Evolutionary conservation across 2,888 invertebrate species (phyloP), one percentile per base, ranked within the genome.

Genomic region (Chrysolina americana): DNA sequence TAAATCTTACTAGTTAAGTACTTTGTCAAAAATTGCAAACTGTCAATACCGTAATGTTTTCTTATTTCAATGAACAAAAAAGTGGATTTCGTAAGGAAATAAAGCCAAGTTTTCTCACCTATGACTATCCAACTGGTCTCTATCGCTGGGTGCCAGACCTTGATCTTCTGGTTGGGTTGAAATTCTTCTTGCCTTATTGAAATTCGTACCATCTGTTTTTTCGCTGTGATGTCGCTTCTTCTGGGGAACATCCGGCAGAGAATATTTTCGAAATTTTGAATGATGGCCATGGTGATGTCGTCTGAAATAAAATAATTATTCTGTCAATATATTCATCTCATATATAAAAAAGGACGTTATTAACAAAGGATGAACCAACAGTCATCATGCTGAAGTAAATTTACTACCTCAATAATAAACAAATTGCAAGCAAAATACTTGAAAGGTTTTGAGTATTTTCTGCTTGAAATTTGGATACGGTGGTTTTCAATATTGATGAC

Each of bases 51-150:
- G n/a, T n/a, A n/a, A n/a, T n/a, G n/a, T n/a, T n/a, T n/a, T n/a
- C n/a, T n/a, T n/a, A n/a, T n/a, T n/a, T n/a, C n/a, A n/a, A n/a
- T n/a, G n/a, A n/a, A n/a, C n/a, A n/a, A n/a, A n/a, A n/a, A n/a
- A n/a, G n/a, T n/a, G n/a, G n/a, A n/a, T n/a, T n/a, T n/a, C n/a
- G n/a, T n/a, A n/a, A n/a, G n/a, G n/a, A n/a, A n/a, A n/a, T n/a
- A n/a, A n/a, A n/a, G n/a, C n/a, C n/a, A n/a, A 11, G 44, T 53
- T 53, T 15, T 23, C 69, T 68, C 59, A 78, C 76, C 87, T 82
- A 88, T 94, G 94, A 74, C 93, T 93, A 83, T 93, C 93, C 87
- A 96, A 89, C 81, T 95, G 95, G 86, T 95, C 96, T 82, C 93
- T 92, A 89, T 96, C 96, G 44, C 93, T 92, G 82, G 94, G 95